A percentile compares a stretch with the other conserved stretches of the same genome.
These are phyloP conservation scores for Vultur gryphus DNA, from an alignment of 2,797 vertebrate species.

Conservation along the genomic window DNA sequence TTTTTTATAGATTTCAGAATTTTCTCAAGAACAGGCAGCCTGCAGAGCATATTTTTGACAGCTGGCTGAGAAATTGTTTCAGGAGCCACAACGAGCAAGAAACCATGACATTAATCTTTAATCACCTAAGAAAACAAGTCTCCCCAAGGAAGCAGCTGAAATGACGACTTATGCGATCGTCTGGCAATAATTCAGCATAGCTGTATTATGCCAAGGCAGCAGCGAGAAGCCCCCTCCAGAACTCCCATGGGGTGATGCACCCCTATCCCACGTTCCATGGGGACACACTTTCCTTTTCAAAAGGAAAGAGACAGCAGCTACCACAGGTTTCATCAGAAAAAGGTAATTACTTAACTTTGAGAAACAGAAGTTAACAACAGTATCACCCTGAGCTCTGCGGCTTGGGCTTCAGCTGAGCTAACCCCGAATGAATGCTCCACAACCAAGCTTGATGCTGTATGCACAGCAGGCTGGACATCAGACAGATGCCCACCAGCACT, in stretches of 20 bases:
- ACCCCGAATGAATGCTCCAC: neutral
- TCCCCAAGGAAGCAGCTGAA: neutral
- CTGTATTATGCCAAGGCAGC: neutral
- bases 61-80: neutral
- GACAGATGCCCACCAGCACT: neutral
- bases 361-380: neutral
- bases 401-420: neutral
- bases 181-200: neutral
- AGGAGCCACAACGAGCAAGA: neutral
- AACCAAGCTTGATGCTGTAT: fast-evolving
- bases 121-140: neutral
- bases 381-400: neutral
- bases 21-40: neutral
- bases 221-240: neutral
- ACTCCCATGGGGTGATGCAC: fast-evolving
- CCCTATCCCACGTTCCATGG: neutral
- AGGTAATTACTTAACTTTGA: neutral
- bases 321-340: neutral
- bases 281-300: neutral
- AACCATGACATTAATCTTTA: neutral
- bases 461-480: fast-evolving
- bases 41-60: neutral
- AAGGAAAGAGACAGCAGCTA: neutral
- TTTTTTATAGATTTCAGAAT: no score
- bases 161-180: fast-evolving